Evolutionary conservation across 2,113 vertebrate species (phyloP).

Genomic region (Chamaetylas fuelleborni): DNA sequence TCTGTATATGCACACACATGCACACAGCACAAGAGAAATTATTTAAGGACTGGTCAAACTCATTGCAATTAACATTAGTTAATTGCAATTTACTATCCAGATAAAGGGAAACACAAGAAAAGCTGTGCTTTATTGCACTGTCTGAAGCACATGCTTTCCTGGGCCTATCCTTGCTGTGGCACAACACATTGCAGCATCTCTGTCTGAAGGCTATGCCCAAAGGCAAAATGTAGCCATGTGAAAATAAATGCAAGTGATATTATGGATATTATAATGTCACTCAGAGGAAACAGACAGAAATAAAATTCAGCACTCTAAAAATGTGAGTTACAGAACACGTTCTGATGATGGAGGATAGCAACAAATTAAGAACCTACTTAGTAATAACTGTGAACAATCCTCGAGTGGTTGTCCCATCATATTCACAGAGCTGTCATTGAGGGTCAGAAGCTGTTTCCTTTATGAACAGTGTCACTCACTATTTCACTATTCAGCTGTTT

Average conservation of each 20-base stretch:
- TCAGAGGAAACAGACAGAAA: not conserved
- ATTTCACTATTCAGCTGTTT: slow-evolving; percentile 51
- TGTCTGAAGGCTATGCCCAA: not conserved
- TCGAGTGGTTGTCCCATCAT: not conserved
- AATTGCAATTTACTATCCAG: not conserved
- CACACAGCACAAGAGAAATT: not conserved
- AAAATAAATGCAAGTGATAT: not conserved
- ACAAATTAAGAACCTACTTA: not conserved
- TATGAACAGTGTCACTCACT: slow-evolving; percentile 9
- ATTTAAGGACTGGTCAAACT: not conserved
- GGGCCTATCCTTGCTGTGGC: not conserved
- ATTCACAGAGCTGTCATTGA: slow-evolving; percentile 43
- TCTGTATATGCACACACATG: not conserved
- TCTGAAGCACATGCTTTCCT: not conserved
- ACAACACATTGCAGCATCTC: not conserved
- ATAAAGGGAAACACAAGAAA: not conserved
- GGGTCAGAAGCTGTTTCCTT: not conserved
- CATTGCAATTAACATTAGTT: not conserved
- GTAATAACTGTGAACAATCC: not conserved
- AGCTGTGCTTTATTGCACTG: not conserved
- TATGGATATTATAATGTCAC: not conserved
- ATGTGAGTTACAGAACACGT: not conserved
- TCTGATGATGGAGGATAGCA: not conserved
- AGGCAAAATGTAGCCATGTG: not conserved
- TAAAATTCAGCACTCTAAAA: not conserved